Conservation (phyloP, 2,113 vertebrate species). For the Pseudopipra pipra region DNA sequence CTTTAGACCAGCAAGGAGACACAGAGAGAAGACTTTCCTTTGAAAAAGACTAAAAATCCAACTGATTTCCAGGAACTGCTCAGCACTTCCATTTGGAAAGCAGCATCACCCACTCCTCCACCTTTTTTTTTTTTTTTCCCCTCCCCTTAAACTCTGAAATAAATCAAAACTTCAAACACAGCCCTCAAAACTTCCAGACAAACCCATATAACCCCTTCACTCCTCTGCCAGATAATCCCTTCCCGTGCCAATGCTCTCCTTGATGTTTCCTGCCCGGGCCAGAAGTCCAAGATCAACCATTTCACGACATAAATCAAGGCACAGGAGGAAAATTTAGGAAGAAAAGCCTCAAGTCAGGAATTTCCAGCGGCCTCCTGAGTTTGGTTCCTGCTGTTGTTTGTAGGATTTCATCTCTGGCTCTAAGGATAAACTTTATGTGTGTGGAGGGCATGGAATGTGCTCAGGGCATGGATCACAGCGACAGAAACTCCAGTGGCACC, state of each 20-base stretch:
- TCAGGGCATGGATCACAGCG: not conserved
- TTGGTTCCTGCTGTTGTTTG: not conserved
- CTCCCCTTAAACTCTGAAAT: not conserved
- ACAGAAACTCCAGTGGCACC: not conserved
- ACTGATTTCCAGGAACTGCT: slow-evolving; percentile 12
- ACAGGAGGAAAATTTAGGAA: not conserved
- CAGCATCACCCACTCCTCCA: not conserved
- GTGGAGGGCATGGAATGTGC: not conserved
- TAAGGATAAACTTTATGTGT: not conserved
- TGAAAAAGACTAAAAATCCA: not conserved
- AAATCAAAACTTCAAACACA: not conserved
- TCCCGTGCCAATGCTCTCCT: not conserved
- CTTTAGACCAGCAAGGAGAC: not conserved
- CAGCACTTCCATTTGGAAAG: slow-evolving; percentile 25
- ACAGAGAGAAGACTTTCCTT: not conserved
- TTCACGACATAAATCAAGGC: slow-evolving; percentile 28
- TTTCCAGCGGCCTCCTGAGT: not conserved
- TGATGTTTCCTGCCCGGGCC: not conserved
- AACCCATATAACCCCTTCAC: not conserved
- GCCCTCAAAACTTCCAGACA: not conserved
- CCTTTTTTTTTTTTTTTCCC: not conserved
- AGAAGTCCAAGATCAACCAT: slow-evolving; percentile 33
- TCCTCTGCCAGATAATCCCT: not conserved
- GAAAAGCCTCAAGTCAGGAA: not conserved
- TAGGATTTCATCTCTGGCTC: not conserved